A percentile compares a stretch with the other conserved stretches of the same genome.
Conservation (phyloP, 1,140 invertebrate species). For the Scaptomyza pallida region DNA sequence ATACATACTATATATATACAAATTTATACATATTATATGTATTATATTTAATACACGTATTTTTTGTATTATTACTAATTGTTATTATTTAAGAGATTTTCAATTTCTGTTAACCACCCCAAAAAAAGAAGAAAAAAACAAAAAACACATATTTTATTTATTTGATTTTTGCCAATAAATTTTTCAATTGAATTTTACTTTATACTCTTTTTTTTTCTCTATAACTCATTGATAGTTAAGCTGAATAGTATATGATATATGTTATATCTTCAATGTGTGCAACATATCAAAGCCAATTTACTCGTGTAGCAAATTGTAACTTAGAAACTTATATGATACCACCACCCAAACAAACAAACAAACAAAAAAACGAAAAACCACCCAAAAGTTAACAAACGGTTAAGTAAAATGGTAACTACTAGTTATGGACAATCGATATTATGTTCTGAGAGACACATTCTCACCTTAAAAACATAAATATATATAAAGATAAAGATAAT, state of each 20-base stretch:
- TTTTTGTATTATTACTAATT: constrained; percentile 77
- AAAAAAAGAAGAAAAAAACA: constrained; percentile 34
- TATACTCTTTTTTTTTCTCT: constrained; percentile 24
- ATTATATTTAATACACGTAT: constrained; percentile 71
- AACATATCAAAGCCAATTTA: constrained; percentile 58
- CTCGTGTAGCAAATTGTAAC: constrained; percentile 44
- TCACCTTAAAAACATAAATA: constrained; percentile 32
- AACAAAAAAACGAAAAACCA: constrained; percentile 45
- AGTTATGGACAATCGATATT: constrained; percentile 73
- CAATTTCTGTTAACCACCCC: constrained; percentile 68
- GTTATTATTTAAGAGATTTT: constrained; percentile 66
- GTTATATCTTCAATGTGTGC: constrained; percentile 14
- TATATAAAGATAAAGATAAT: constrained; percentile 19
- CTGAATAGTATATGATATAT: constrained; percentile 1
- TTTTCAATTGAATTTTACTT: constrained; percentile 48
- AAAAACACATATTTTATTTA: constrained; percentile 63
- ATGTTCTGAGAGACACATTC: constrained; percentile 26
- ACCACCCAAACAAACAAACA: constrained; percentile 59
- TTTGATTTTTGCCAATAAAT: constrained; percentile 76
- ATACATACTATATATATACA: constrained; percentile 46
- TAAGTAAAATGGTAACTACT: constrained; percentile 70
- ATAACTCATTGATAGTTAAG: neutral
- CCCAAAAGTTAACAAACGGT: constrained; percentile 59
- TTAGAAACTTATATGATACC: constrained; percentile 58
- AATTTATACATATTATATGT: constrained; percentile 59